A percentile compares a stretch with the other conserved stretches of the same genome.
Conservation (phyloP, 2,888 invertebrate species). For the Hyposoter dolosus region DNA sequence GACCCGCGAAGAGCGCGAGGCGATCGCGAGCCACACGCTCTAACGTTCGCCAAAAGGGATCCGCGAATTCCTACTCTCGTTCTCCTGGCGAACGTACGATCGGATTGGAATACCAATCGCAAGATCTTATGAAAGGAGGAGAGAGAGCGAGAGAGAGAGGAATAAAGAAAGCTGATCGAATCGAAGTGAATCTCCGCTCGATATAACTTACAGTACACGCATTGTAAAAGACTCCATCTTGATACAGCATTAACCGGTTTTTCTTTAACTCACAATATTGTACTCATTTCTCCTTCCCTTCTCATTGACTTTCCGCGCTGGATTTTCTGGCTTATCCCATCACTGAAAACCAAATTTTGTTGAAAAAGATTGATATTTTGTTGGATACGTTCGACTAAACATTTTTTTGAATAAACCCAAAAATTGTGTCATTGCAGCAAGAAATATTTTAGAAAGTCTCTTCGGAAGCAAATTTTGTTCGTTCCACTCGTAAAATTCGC, state of each 20-base stretch:
- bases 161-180: slow-evolving; percentile 32
- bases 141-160: slow-evolving; percentile 26
- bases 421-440: no score
- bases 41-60: slow-evolving; percentile 67
- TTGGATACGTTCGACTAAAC: no score
- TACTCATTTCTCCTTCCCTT: slow-evolving; percentile 14
- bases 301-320: slow-evolving; percentile 29
- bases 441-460: no score
- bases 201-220: slow-evolving; percentile 42
- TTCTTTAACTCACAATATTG: slow-evolving; percentile 62
- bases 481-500: no score
- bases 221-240: slow-evolving; percentile 64
- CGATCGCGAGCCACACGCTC: slow-evolving; percentile 54
- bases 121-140: slow-evolving; percentile 38
- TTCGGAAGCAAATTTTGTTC: no score
- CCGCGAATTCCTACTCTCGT: slow-evolving; percentile 73
- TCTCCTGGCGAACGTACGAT: slow-evolving; percentile 69
- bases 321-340: no score
- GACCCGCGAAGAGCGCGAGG: slow-evolving; percentile 60
- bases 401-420: no score
- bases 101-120: slow-evolving; percentile 75
- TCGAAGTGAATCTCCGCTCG: slow-evolving; percentile 62
- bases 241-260: slow-evolving; percentile 61
- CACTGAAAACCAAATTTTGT: no score
- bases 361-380: no score